Evolutionary conservation across 2,113 vertebrate genomes (phyloP).

Genomic region (Siniperca chuatsi): DNA sequence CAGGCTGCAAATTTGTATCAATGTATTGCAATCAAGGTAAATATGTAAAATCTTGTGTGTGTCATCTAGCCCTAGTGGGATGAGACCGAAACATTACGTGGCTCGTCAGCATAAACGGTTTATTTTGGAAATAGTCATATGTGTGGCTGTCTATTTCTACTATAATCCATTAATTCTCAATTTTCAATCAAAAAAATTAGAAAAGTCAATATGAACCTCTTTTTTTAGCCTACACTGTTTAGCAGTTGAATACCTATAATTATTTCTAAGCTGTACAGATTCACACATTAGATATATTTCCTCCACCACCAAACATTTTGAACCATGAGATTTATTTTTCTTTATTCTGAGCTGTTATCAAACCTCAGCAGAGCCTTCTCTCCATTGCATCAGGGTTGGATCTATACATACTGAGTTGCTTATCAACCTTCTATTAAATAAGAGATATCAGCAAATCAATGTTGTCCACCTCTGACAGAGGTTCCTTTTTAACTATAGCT

Average conservation of each 20-base stretch:
- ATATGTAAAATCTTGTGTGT: background rate
- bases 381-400: background rate
- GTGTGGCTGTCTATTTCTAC: background rate
- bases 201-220: background rate
- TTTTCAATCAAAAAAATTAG: background rate
- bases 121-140: background rate
- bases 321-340: background rate
- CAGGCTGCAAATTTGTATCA: background rate
- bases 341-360: slow-evolving; percentile 32
- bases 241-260: background rate
- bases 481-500: no score
- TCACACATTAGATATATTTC: background rate
- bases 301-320: slow-evolving; percentile 1
- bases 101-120: background rate
- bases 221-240: background rate
- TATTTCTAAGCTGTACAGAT: background rate
- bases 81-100: background rate
- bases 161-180: background rate
- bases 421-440: background rate
- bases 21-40: background rate
- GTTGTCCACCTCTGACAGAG: slow-evolving; percentile 5
- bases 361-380: slow-evolving; percentile 14
- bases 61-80: background rate
- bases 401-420: slow-evolving; percentile 22
- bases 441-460: slow-evolving; percentile 15